A percentile compares a stretch with the other conserved stretches of the same genome.
These are phyloP conservation scores for Pelobates cultripes DNA, from an alignment of 2,797 vertebrate genomes.

Conservation along the genomic window DNA sequence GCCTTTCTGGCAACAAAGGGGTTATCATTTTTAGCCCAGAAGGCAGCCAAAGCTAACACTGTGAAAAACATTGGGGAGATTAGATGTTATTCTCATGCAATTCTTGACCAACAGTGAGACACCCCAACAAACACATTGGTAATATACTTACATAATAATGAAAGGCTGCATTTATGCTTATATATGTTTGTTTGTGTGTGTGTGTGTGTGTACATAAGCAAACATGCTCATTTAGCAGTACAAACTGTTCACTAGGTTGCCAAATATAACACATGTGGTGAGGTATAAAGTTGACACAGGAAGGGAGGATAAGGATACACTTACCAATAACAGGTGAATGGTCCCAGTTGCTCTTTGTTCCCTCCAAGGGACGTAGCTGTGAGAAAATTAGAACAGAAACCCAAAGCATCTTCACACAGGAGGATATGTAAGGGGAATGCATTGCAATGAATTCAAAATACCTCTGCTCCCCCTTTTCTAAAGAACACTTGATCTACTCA, in stretches of 20 bases:
- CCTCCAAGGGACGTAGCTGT: conserved; percentile 12
- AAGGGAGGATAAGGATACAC: not conserved
- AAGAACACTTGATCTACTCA: not conserved
- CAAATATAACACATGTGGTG: not conserved
- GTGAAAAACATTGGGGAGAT: too few relatives aligned
- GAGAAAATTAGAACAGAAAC: conserved; percentile 14
- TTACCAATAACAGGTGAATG: conserved; percentile 32
- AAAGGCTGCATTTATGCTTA: not conserved
- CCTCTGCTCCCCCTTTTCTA: not conserved
- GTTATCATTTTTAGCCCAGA: too few relatives aligned
- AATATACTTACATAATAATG: too few relatives aligned
- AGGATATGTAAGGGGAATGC: not conserved
- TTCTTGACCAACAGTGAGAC: too few relatives aligned
- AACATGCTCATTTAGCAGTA: not conserved
- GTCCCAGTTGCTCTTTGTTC: conserved; percentile 7
- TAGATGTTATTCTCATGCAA: too few relatives aligned
- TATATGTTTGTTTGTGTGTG: not conserved
- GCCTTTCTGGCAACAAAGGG: too few relatives aligned
- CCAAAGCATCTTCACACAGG: conserved; percentile 34
- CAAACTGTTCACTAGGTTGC: not conserved
- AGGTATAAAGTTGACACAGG: not conserved
- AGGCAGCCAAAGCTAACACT: too few relatives aligned
- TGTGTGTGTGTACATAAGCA: not conserved
- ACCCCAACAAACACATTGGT: too few relatives aligned
- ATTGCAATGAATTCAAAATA: not conserved